Evolutionary conservation across 2,888 invertebrate species (phyloP), one percentile per base, ranked within the genome.

Genomic region (Nomada goodeniana): DNA sequence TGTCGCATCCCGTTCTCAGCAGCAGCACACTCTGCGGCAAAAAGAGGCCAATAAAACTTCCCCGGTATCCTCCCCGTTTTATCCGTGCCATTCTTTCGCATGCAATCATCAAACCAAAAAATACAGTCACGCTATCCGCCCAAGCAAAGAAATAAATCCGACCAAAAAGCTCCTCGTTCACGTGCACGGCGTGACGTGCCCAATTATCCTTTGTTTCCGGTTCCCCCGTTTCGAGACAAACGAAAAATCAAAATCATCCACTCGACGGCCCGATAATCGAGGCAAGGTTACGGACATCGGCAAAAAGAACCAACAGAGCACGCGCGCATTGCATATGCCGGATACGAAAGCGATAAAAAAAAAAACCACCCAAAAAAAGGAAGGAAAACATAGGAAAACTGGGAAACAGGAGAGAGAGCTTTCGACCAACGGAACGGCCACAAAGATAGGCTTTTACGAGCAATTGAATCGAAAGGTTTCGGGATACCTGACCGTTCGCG

Each of bases 11-110:
- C 53, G 72, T 68, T 73, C 36, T 68, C 67, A 29, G 57, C 67
- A 42, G 55, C 55, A 65, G 42, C 71, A 57, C 55, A 65, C 67
- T 50, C 55, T 42, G 72, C 72, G 67, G 80, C 59, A 80, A 80
- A 80, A 80, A 67, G 44, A 53, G 47, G 47, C 73, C 73, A 73
- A 80, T 80, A 80, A 80, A 80, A 80, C 61, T 57, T 68, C 52
- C 52, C 70, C 60, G 50, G 50, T 63, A 26, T 72, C 52, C 44
- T 23, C 55, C n/a, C 52, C 52, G 72, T 63, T 68, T 68, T 44
- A 63, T 73, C 57, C 68, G 26, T 44, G 29, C 80, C 80, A 36
- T 80, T 44, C 44, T 29, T 50, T 59, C 20, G 36, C 10, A 15
- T 42, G 47, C n/a, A 29, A n/a, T n/a, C 67, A 23, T 44, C 71